These are phyloP conservation scores for Erithacus rubecula DNA, from an alignment of 2,797 vertebrate species.

Conservation along the genomic window DNA sequence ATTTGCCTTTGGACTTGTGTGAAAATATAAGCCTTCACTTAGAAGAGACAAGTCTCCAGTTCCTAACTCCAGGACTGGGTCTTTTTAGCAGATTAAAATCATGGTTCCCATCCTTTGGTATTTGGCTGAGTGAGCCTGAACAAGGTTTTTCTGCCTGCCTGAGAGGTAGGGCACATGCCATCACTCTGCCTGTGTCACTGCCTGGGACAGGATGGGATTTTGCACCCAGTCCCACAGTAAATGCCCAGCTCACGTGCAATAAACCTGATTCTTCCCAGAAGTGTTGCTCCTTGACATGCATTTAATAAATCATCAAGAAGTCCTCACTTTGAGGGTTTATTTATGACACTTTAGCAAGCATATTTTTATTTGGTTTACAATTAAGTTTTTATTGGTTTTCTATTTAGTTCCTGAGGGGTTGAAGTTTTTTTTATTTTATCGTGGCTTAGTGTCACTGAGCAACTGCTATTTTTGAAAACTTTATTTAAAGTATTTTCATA, in stretches of 20 bases:
- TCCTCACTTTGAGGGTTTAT: neutral
- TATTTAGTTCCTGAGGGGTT: neutral
- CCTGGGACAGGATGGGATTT: neutral
- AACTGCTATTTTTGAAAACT: neutral
- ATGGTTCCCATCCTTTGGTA: neutral
- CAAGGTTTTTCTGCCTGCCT: neutral
- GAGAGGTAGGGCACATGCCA: neutral
- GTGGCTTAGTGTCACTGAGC: neutral
- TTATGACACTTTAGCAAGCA: neutral
- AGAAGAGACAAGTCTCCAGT: neutral
- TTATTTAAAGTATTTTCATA: neutral
- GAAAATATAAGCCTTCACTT: neutral
- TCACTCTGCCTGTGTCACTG: neutral
- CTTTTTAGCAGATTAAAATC: neutral
- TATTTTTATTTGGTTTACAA: neutral
- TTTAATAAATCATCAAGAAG: neutral
- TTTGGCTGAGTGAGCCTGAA: neutral
- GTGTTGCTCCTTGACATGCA: neutral
- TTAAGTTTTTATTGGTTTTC: neutral
- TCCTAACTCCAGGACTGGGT: neutral
- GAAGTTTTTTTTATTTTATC: neutral
- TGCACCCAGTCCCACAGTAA: neutral
- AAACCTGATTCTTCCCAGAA: neutral
- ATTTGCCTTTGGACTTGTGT: neutral
- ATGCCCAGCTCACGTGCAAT: fast-evolving